A percentile compares a stretch with the other conserved stretches of the same genome.
phyloP scores from a whole-genome alignment of 2,888 invertebrate genomes.

The Drosophila falleni region DNA sequence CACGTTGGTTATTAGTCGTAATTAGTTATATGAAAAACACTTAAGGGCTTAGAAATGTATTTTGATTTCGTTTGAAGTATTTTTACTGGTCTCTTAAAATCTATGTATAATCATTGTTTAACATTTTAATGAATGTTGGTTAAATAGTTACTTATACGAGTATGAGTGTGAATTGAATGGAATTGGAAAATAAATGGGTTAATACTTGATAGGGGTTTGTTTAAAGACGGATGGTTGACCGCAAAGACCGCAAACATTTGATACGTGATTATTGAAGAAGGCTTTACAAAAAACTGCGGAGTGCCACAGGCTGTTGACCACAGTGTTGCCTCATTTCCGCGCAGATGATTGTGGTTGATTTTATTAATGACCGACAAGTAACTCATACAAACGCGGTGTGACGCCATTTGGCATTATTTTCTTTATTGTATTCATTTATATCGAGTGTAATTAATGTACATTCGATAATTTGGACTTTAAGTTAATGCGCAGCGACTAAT shows the following conservation, averaged over 20 bases:
- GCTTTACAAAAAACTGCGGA: neutral
- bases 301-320: slow-evolving; percentile 32
- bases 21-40: slow-evolving; percentile 70
- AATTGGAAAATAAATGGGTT: slow-evolving; percentile 13
- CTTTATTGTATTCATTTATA: slow-evolving; percentile 24
- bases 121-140: slow-evolving; percentile 38
- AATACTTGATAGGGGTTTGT: slow-evolving; percentile 11
- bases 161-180: slow-evolving; percentile 23
- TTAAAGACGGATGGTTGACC: slow-evolving; percentile 49
- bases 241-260: slow-evolving; percentile 72
- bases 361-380: slow-evolving; percentile 51
- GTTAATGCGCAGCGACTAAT: slow-evolving; percentile 57
- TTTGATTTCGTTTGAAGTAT: slow-evolving; percentile 71
- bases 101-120: slow-evolving; percentile 34
- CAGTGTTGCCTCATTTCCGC: slow-evolving; percentile 39
- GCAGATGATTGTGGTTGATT: slow-evolving; percentile 70
- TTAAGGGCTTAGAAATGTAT: slow-evolving; percentile 80
- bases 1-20: slow-evolving; percentile 21
- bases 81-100: slow-evolving; percentile 35
- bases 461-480: slow-evolving; percentile 54
- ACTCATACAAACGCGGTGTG: slow-evolving; percentile 27
- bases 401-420: slow-evolving; percentile 20
- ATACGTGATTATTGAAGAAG: slow-evolving; percentile 62
- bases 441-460: slow-evolving; percentile 46
- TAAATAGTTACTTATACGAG: slow-evolving; percentile 39